phyloP scores from a whole-genome alignment of 2,797 vertebrate species.

The Gadopsis bispinosus region DNA sequence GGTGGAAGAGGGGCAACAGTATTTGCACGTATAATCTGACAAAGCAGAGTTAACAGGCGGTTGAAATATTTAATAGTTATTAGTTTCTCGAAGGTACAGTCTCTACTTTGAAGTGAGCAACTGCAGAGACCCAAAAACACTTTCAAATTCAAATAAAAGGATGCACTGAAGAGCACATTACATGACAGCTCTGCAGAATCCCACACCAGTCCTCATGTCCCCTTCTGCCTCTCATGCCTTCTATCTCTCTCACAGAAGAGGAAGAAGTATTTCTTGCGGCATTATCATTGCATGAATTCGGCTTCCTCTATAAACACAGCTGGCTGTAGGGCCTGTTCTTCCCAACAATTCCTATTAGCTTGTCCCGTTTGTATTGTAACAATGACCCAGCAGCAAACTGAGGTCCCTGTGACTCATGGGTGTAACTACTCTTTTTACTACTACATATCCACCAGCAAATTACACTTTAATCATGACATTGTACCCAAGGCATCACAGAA shows the following conservation, averaged over 20 bases:
- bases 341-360: slow-evolving; percentile 1
- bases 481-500: slow-evolving; percentile 7
- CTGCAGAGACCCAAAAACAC: slow-evolving; percentile 22
- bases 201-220: background rate
- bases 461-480: slow-evolving; percentile 17
- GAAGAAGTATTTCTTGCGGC: background rate
- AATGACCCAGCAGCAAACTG: slow-evolving; percentile 12
- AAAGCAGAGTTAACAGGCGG: background rate
- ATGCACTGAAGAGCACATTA: slow-evolving; percentile 10
- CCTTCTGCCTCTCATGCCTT: slow-evolving; percentile 10
- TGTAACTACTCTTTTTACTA: slow-evolving; percentile 22
- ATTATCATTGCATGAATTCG: slow-evolving; percentile 3
- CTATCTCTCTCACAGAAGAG: background rate
- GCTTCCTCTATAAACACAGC: background rate
- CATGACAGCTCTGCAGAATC: slow-evolving; percentile 28
- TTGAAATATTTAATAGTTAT: background rate
- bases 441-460: slow-evolving; percentile 20
- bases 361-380: background rate
- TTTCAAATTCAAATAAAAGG: slow-evolving; percentile 36
- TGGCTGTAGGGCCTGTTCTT: background rate
- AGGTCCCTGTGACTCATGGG: slow-evolving; percentile 45
- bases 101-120: slow-evolving; percentile 5
- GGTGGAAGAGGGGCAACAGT: background rate
- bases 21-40: background rate
- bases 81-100: background rate